Conservation (phyloP, 2,797 vertebrate species). For the Avahi laniger region DNA sequence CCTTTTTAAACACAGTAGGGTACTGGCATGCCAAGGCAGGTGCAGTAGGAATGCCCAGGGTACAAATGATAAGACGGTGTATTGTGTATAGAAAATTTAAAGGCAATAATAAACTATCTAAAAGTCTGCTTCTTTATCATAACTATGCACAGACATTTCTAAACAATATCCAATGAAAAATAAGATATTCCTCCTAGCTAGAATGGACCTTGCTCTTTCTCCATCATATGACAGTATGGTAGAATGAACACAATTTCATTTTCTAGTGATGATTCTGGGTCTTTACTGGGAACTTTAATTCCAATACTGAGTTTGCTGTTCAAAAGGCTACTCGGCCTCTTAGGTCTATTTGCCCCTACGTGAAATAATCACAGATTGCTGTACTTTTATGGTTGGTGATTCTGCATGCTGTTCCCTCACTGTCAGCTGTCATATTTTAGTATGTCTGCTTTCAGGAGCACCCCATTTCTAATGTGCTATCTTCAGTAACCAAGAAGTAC, state of each 20-base stretch:
- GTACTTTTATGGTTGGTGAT: background rate
- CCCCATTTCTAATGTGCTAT: constrained; percentile 40
- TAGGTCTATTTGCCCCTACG: background rate
- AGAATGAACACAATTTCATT: constrained; percentile 22
- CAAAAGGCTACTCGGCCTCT: background rate
- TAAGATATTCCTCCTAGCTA: background rate
- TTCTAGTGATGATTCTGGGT: constrained; percentile 3
- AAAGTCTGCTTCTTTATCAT: constrained; percentile 29
- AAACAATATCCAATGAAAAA: background rate
- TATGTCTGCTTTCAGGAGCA: constrained; percentile 19
- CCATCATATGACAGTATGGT: background rate
- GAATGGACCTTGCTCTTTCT: background rate
- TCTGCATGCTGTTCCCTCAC: background rate
- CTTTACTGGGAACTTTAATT: constrained; percentile 40
- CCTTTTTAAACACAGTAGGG: constrained; percentile 22
- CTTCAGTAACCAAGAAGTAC: constrained; percentile 44
- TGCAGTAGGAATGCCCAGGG: background rate
- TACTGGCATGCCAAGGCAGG: background rate
- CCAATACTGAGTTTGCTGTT: background rate
- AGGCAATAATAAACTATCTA: background rate
- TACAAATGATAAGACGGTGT: background rate
- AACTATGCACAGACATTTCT: constrained; percentile 1
- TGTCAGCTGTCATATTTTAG: constrained; percentile 41
- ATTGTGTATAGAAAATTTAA: constrained; percentile 33
- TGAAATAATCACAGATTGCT: background rate